phyloP scores from a whole-genome alignment of 2,888 invertebrate genomes.

The Apodemia zela region DNA sequence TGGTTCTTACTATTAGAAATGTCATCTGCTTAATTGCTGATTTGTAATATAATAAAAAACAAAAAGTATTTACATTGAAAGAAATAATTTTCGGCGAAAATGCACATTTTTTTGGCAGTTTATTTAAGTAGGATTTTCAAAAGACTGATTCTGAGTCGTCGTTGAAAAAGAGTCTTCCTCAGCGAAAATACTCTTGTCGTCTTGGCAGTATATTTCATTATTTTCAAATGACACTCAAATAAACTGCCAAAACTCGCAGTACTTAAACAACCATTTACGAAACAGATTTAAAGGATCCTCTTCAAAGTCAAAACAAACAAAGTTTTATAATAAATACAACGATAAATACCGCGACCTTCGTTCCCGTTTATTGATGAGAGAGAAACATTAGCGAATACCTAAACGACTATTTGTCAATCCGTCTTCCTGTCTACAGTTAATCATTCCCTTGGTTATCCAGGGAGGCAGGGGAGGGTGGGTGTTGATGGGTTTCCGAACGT shows the following conservation, averaged over 20 bases:
- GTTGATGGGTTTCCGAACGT: constrained; percentile 44
- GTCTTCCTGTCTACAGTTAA: constrained; percentile 77
- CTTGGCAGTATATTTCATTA: no score
- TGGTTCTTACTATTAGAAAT: no score
- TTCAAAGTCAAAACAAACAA: constrained; percentile 7
- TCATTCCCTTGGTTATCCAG: constrained; percentile 68
- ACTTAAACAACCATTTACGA: background rate
- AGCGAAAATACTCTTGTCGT: no score
- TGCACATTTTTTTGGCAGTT: no score
- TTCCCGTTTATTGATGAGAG: constrained; percentile 73
- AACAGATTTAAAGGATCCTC: constrained; percentile 2
- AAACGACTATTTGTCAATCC: constrained; percentile 79
- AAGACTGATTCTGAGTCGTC: no score
- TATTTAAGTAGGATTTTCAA: no score
- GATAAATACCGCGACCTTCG: constrained; percentile 35
- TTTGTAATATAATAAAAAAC: no score
- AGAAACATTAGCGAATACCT: constrained; percentile 75
- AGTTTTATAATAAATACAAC: constrained; percentile 24
- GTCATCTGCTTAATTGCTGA: no score
- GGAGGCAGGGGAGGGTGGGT: constrained; percentile 40
- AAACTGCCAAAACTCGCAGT: background rate
- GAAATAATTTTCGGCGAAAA: no score
- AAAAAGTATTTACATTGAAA: no score
- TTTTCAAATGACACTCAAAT: background rate
- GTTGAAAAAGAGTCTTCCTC: no score